Evolutionary conservation across 2,797 vertebrate genomes (phyloP), one percentile per base, ranked within the genome.

Genomic region (Danio albolineatus): DNA sequence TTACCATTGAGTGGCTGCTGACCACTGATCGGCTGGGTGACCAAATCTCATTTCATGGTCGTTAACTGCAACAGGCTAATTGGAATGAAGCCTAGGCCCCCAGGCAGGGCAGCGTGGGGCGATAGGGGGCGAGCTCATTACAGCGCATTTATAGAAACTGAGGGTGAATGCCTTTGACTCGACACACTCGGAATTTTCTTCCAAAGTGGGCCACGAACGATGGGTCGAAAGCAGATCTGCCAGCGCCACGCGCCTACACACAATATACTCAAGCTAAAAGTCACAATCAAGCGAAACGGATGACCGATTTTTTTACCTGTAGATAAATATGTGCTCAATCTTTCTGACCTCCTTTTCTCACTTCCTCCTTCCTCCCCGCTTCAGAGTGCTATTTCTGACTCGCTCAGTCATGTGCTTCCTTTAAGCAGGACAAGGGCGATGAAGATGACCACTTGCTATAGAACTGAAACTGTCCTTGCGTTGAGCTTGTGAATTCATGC

Each of bases 21-120:
- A 76, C 81, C 81, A 36, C 82, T 89, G 84, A 90, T 89, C 74
- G 73, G 86, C 84, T 85, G 78, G 84, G 88, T 88, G 85, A 87
- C 83, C 89, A 91, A 89, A 90, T 91, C 90, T 90, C 87, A 89
- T 91, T 91, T 92, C 87, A 91, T 91, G 89, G 87, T 89, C 51
- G 83, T 90, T 89, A 91, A 81, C 78, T 60, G 86, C 90, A 92
- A 89, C 88, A 90, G 90, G 88, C 91, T 93, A 93, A 93, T 92
- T 93, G 90, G 86, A 76, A 85, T 85, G 80, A 85, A 83, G 87
- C 80, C 71, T 57, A 77, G 75, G 81, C 86, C 90, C 80, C 17
- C 59, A 79, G 86, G 87, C 76, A 57, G 78, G 59, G 78, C 75
- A 73, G 79, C 5, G 13, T 44, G 21, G 54, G 43, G 38, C 12